These are phyloP conservation scores for Drosophila flavopinicola DNA, from an alignment of 2,888 invertebrate genomes.

Conservation along the genomic window DNA sequence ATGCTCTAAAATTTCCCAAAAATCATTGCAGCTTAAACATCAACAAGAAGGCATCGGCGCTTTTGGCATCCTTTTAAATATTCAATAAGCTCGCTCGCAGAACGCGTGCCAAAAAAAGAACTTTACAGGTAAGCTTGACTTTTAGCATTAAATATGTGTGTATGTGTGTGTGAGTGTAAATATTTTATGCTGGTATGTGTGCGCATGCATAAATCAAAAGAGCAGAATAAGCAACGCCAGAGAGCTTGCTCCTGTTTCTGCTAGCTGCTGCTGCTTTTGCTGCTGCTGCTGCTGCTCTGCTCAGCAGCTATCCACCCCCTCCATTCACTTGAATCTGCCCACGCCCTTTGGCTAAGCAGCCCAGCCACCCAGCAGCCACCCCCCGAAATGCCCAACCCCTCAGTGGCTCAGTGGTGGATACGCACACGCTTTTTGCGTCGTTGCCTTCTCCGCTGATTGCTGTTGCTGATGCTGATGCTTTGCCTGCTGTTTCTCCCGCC, in stretches of 20 bases:
- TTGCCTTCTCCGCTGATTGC: conserved; percentile 37
- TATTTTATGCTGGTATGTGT: conserved; percentile 9
- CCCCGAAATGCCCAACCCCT: conserved; percentile 23
- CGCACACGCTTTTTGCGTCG: conserved; percentile 74
- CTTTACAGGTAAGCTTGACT: conserved; percentile 71
- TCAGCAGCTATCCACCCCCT: conserved; percentile 32
- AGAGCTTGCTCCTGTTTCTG: conserved; percentile 50
- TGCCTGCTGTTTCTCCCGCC: conserved; percentile 9
- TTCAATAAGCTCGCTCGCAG: conserved; percentile 60
- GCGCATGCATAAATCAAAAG: conserved; percentile 57
- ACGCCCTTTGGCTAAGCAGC: conserved; percentile 37
- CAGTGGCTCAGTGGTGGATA: conserved; percentile 57
- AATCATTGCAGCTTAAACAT: conserved; percentile 53
- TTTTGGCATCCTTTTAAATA: conserved; percentile 49
- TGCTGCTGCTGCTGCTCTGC: conserved; percentile 24
- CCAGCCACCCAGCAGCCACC: conserved; percentile 38
- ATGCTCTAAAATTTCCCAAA: conserved; percentile 36
- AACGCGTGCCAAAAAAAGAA: conserved; percentile 65
- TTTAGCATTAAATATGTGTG: conserved; percentile 44
- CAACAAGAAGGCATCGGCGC: conserved; percentile 45
- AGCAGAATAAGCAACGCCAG: conserved; percentile 32
- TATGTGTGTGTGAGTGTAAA: conserved; percentile 5
- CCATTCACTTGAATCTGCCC: conserved; percentile 26
- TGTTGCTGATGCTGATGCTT: conserved; percentile 34
- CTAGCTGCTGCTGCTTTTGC: no score